phyloP scores from a whole-genome alignment of 2,888 invertebrate species.

The Zhuqinia jingwanae region DNA sequence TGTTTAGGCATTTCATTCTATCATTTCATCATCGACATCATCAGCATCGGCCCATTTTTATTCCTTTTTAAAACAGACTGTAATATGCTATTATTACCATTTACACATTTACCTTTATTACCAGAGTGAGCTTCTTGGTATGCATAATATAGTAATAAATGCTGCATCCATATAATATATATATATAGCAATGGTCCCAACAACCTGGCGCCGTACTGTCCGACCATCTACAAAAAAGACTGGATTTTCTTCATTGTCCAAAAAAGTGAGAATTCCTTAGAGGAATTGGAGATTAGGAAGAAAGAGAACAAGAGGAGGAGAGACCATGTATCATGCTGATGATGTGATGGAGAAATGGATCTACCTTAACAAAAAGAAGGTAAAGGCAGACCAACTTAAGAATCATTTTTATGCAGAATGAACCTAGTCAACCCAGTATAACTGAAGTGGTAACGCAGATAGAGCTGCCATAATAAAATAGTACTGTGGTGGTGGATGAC shows the following conservation, averaged over 20 bases:
- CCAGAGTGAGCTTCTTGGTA: slow-evolving; percentile 11
- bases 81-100: slow-evolving; percentile 27
- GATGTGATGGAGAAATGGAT: slow-evolving; percentile 47
- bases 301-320: slow-evolving; percentile 31
- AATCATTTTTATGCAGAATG: slow-evolving; percentile 57
- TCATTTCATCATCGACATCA: slow-evolving; percentile 2
- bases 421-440: slow-evolving; percentile 49
- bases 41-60: not conserved
- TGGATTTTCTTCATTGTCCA: slow-evolving; percentile 67
- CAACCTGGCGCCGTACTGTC: slow-evolving; percentile 64
- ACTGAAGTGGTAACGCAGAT: not conserved
- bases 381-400: not conserved
- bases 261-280: slow-evolving; percentile 58
- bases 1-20: slow-evolving; percentile 45
- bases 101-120: slow-evolving; percentile 24
- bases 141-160: slow-evolving; percentile 49
- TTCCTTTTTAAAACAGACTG: slow-evolving; percentile 7
- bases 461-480: slow-evolving; percentile 19
- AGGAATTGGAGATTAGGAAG: slow-evolving; percentile 29
- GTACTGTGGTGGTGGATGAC: slow-evolving; percentile 37
- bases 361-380: slow-evolving; percentile 40
- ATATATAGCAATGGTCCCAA: not conserved
- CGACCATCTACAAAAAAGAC: slow-evolving; percentile 50
- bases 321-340: slow-evolving; percentile 18
- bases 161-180: slow-evolving; percentile 19